Percentiles rank a stretch among this genome's conserved stretches.
These are phyloP conservation scores for Sesamia inferens DNA, from an alignment of 2,888 invertebrate species.

Conservation along the genomic window DNA sequence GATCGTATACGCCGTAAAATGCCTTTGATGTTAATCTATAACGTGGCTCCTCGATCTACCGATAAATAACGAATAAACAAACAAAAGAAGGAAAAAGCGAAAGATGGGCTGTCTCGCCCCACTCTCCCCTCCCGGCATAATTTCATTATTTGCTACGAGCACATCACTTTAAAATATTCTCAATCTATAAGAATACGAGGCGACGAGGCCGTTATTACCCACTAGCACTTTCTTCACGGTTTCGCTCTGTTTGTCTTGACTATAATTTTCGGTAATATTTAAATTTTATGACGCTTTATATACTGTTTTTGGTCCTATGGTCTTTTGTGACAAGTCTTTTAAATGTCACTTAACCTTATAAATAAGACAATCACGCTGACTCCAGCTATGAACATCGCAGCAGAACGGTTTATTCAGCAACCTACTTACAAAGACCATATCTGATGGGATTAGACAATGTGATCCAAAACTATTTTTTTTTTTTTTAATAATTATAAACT, in stretches of 20 bases:
- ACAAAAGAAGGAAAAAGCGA: slow-evolving; percentile 78
- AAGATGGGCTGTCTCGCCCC: slow-evolving; percentile 63
- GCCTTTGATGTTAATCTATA: slow-evolving; percentile 86
- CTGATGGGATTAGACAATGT: too few species aligned
- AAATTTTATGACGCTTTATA: slow-evolving; percentile 24
- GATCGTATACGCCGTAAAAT: slow-evolving; percentile 72
- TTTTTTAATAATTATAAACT: too few species aligned
- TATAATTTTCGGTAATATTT: slow-evolving; percentile 13
- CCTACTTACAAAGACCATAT: too few species aligned
- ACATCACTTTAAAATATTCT: slow-evolving; percentile 77
- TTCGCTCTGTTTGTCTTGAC: slow-evolving; percentile 44
- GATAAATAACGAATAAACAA: slow-evolving; percentile 85
- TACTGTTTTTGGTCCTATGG: background rate
- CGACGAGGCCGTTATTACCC: slow-evolving; percentile 57
- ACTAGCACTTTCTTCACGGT: slow-evolving; percentile 54
- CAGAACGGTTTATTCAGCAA: too few species aligned
- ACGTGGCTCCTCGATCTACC: slow-evolving; percentile 80
- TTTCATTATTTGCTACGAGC: slow-evolving; percentile 82
- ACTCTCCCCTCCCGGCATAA: slow-evolving; percentile 70
- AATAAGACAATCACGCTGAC: background rate
- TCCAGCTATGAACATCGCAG: background rate
- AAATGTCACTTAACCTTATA: background rate
- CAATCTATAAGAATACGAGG: slow-evolving; percentile 70
- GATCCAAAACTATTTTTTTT: too few species aligned
- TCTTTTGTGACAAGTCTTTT: background rate